Evolutionary conservation across 2,797 vertebrate species (phyloP), one percentile per base, ranked within the genome.

Genomic region (Chloroceryle inda): DNA sequence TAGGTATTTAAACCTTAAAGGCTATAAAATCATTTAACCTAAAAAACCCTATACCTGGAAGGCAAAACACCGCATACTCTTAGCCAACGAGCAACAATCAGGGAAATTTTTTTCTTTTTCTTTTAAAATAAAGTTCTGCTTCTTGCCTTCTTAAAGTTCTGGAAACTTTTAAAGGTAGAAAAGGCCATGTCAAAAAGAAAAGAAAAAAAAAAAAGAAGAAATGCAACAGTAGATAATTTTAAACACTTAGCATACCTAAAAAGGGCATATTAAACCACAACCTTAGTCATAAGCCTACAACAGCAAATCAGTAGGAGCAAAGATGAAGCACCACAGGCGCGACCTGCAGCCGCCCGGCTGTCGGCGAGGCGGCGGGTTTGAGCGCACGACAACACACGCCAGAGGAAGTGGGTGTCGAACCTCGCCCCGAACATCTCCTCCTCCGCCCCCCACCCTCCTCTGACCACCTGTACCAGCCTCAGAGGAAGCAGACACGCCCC

Each of bases 391-490:
- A 78, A 87, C 77, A 92, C 89, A 80, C 31, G 29, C 97, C 96
- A 96, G 97, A 98, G 99, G 99, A 99, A 99, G 98, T 98, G 98
- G 99, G 98, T 97, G 98, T 88, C 35, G 64, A 94, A 98, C 97
- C 97, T 97, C 77, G 13, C 93, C 96, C 97, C 49, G 2, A 71
- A 93, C 94, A 96, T 92, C 97, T 95, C 93, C 96, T 95, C 96
- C 97, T 94, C 97, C 88, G 19, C 83, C 97, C 97, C 95, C 95
- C 97, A 96, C 97, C 98, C 96, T 96, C 97, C 94, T 79, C 88
- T 88, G 98, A 98, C 98, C 99, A 99, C 99, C 99, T 98, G 98
- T 97, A 98, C 97, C 97, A 97, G 98, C 98, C 98, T 98, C 98
- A 98, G 98, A 99, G 98, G 98, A 99, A 99, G 98, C 97, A 97